Percentiles rank a stretch among this genome's conserved stretches.
phyloP scores from a whole-genome alignment of 2,113 vertebrate genomes.

The Columba janthina region DNA sequence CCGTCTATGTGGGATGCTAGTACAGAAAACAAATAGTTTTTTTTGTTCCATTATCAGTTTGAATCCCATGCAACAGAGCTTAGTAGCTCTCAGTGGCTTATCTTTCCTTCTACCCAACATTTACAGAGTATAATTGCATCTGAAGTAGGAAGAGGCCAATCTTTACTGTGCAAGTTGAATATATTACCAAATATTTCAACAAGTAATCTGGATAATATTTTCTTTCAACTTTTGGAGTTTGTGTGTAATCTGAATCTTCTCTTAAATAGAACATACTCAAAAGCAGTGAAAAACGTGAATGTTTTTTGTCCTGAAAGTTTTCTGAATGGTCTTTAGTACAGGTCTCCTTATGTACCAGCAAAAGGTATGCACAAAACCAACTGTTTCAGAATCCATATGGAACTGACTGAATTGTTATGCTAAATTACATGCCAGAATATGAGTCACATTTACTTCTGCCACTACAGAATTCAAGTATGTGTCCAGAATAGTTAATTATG shows the following conservation, averaged over 20 bases:
- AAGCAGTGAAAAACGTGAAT: neutral
- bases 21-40: accelerated
- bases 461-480: neutral
- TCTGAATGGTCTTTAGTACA: neutral
- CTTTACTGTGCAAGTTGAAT: neutral
- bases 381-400: neutral
- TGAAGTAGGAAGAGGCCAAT: neutral
- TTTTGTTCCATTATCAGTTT: neutral
- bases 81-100: neutral
- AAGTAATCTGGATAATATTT: neutral
- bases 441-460: neutral
- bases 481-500: neutral
- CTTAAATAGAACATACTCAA: neutral
- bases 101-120: neutral
- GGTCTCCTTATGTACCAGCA: neutral
- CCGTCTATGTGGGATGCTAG: neutral
- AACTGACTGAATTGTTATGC: neutral
- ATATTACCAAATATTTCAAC: neutral
- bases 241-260: neutral
- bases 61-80: neutral
- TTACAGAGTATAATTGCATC: neutral
- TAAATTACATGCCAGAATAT: neutral
- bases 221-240: neutral
- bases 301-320: neutral
- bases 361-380: neutral